A percentile compares a stretch with the other conserved stretches of the same genome.
phyloP scores from a whole-genome alignment of 2,888 invertebrate species.

The Drosophila melanosoma region DNA sequence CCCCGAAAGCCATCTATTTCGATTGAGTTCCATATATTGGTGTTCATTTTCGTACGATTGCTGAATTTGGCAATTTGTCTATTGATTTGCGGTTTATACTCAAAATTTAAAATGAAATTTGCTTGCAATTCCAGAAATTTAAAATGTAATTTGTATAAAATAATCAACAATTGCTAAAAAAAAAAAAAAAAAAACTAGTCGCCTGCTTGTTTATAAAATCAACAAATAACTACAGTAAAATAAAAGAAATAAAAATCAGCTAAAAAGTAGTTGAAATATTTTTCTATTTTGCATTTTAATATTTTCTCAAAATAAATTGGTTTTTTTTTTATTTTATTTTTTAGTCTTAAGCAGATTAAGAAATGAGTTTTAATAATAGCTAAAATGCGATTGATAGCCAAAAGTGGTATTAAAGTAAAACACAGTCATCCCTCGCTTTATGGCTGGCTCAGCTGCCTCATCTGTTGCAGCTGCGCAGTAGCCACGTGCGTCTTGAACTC shows the following conservation, averaged over 20 bases:
- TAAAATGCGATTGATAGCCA: neutral
- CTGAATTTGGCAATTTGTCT: conserved; percentile 10
- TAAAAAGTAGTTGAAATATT: too few relatives aligned
- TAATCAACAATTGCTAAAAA: neutral
- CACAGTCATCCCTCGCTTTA: neutral
- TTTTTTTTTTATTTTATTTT: too few relatives aligned
- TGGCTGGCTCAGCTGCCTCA: conserved; percentile 2
- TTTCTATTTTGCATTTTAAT: too few relatives aligned
- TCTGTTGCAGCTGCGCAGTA: conserved; percentile 40
- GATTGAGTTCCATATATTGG: conserved; percentile 56
- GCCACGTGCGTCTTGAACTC: conserved; percentile 36
- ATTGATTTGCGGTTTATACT: neutral
- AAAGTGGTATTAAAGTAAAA: neutral
- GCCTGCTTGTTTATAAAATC: conserved; percentile 15
- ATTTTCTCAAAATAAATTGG: too few relatives aligned
- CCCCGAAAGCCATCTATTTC: conserved; percentile 55
- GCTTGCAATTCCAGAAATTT: too few relatives aligned
- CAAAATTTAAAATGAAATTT: too few relatives aligned
- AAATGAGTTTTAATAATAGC: neutral
- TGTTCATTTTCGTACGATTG: conserved; percentile 25
- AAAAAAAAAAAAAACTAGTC: too few relatives aligned
- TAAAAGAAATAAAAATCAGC: too few relatives aligned
- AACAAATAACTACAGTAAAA: neutral
- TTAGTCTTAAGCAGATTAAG: too few relatives aligned
- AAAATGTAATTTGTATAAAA: too few relatives aligned